phyloP scores from a whole-genome alignment of 2,888 invertebrate genomes.

The Eristalinus aeneus region DNA sequence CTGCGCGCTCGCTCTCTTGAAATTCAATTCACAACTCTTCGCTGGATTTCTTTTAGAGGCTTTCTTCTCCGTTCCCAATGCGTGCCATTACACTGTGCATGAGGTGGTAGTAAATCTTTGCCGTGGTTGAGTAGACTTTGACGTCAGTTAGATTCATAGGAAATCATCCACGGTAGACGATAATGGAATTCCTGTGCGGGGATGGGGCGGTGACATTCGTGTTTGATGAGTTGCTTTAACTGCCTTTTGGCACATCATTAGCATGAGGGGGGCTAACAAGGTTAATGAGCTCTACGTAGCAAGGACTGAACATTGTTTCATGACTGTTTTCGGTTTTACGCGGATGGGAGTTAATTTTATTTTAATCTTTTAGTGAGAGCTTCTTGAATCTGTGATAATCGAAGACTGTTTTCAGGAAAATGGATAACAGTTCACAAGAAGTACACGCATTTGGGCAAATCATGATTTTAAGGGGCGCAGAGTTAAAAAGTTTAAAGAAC shows the following conservation, averaged over 20 bases:
- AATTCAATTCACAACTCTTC: constrained; percentile 17
- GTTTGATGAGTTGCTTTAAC: background rate
- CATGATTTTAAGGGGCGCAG: no score
- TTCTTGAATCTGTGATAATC: no score
- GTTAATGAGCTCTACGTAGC: background rate
- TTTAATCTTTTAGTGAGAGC: no score
- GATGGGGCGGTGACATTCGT: background rate
- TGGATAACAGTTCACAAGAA: no score
- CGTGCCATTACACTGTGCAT: constrained; percentile 1
- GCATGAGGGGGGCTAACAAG: background rate
- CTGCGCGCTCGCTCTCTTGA: background rate
- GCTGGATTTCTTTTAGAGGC: background rate
- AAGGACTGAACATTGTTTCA: no score
- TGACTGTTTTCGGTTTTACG: no score
- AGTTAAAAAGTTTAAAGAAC: no score
- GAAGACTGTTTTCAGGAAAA: no score
- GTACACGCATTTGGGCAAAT: no score
- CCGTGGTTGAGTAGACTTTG: background rate
- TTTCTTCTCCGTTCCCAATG: background rate
- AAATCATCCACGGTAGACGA: background rate
- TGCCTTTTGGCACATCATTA: background rate
- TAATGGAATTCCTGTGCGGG: background rate
- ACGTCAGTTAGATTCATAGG: background rate
- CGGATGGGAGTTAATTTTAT: no score
- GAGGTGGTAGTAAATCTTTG: constrained; percentile 5